Percentiles rank a stretch among this genome's conserved stretches.
phyloP scores from a whole-genome alignment of 2,888 invertebrate species.

The Lithophane socia region DNA sequence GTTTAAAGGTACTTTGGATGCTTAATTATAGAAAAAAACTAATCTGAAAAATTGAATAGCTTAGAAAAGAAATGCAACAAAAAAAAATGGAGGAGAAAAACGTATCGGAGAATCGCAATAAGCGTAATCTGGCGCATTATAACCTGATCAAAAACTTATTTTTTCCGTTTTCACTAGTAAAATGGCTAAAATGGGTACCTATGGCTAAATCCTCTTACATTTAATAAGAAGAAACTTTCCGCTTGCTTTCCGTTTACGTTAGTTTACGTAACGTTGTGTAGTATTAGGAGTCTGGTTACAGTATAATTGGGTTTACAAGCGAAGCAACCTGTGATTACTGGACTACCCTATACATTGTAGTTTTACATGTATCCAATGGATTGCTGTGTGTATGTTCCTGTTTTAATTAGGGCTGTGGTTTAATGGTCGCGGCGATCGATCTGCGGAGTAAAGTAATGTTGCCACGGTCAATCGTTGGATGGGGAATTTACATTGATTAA shows the following conservation, averaged over 20 bases:
- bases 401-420: constrained; percentile 38
- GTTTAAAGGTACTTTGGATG: not conserved
- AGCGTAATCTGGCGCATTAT: too few relatives aligned
- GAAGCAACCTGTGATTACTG: not conserved
- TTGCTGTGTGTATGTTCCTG: constrained; percentile 5
- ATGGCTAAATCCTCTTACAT: not conserved
- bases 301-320: not conserved
- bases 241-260: not conserved
- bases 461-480: not conserved
- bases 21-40: not conserved
- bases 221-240: not conserved
- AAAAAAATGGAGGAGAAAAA: too few relatives aligned
- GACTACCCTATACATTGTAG: not conserved
- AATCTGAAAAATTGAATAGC: too few relatives aligned
- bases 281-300: not conserved
- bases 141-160: too few relatives aligned
- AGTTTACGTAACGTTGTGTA: not conserved
- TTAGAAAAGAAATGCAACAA: too few relatives aligned
- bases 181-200: not conserved
- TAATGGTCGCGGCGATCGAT: constrained; percentile 26
- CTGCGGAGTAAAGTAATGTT: not conserved
- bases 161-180: not conserved
- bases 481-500: constrained; percentile 1
- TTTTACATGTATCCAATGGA: not conserved
- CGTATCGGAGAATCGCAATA: too few relatives aligned